phyloP scores from a whole-genome alignment of 2,888 invertebrate species.

The Drosophila falleni region DNA sequence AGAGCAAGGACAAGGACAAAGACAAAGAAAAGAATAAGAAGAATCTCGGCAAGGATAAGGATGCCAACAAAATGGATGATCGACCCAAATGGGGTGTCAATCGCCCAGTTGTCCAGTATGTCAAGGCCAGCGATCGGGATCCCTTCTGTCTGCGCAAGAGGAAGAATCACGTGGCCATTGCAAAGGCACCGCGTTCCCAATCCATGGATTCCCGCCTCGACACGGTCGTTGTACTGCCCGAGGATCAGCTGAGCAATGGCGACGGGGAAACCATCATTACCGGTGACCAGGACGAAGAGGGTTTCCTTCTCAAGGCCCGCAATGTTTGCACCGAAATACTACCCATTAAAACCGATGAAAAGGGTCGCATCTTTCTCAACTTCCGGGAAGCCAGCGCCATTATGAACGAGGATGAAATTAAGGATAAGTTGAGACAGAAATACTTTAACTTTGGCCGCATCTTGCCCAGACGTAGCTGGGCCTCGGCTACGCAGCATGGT shows the following conservation, averaged over 20 bases:
- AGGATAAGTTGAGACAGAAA: slow-evolving; percentile 83
- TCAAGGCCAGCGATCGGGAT: slow-evolving; percentile 96
- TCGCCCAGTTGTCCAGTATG: slow-evolving; percentile 92
- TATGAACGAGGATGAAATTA: slow-evolving; percentile 85
- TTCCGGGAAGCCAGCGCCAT: slow-evolving; percentile 85
- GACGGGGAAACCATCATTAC: slow-evolving; percentile 24
- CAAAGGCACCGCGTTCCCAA: slow-evolving; percentile 87
- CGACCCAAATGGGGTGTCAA: slow-evolving; percentile 92
- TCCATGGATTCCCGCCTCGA: slow-evolving; percentile 84
- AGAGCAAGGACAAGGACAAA: slow-evolving; percentile 80
- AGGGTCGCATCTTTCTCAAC: slow-evolving; percentile 84
- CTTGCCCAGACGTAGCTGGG: slow-evolving; percentile 83
- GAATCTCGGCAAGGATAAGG: slow-evolving; percentile 61
- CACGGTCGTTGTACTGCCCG: slow-evolving; percentile 44
- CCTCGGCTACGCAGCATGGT: slow-evolving; percentile 83
- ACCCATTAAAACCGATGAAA: slow-evolving; percentile 85
- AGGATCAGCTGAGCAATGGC: slow-evolving; percentile 45
- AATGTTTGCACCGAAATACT: slow-evolving; percentile 85
- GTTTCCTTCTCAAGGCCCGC: slow-evolving; percentile 83
- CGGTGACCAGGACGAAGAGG: slow-evolving; percentile 72
- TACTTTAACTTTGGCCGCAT: slow-evolving; percentile 84
- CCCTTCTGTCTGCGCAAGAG: slow-evolving; percentile 90
- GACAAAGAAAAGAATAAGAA: slow-evolving; percentile 74
- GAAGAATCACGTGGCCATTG: slow-evolving; percentile 83
- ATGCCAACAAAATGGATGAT: slow-evolving; percentile 86